Evolutionary conservation across 2,113 vertebrate genomes (phyloP), one percentile per base, ranked within the genome.

Genomic region (Amphiprion percula): DNA sequence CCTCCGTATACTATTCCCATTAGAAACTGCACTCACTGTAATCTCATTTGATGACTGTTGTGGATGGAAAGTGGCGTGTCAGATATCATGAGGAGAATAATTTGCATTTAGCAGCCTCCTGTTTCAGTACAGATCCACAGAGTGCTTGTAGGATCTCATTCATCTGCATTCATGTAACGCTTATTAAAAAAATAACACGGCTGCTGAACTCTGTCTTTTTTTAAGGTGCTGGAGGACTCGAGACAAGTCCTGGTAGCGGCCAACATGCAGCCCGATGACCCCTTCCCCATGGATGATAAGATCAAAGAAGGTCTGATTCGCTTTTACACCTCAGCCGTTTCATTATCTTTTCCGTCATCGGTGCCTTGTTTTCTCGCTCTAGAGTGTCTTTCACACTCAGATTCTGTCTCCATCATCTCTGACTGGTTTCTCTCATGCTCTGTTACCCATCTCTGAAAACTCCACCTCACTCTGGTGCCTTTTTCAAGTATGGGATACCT

Each of bases 141-240:
- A 33, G 19, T 10, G 47, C 33, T 15, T 24, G 6, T 15, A 4
- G n/a, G 10, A 9, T 49, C 10, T 56, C 8, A 15, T 5, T 14
- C 37, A 19, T 6, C 49, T 39, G 24, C 24, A 2, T 59, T 8
- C 28, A n/a, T 12, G 17, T 19, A 21, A 23, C 15, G 16, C 12
- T 59, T 7, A 5, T 24, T 28, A 30, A 4, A 10, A 24, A 44
- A 17, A 24, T 28, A 66, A 19, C 11, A 33, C 24, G 15, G 10
- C 17, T 24, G 23, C 17, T 74, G 9, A 71, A 17, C 28, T 60
- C 41, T 59, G 3, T 58, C 33, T 4, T 50, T 64, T 46, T 65
- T n/a, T 14, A 23, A 99, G 98, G 98, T 99, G 77, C 91, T 99
- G 90, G 97, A 99, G 86, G 98, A 99, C 79, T 99, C 98, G 1